Base-by-base conservation (phyloP, 2,797 vertebrate genomes). In the Sebastes reedi region DNA sequence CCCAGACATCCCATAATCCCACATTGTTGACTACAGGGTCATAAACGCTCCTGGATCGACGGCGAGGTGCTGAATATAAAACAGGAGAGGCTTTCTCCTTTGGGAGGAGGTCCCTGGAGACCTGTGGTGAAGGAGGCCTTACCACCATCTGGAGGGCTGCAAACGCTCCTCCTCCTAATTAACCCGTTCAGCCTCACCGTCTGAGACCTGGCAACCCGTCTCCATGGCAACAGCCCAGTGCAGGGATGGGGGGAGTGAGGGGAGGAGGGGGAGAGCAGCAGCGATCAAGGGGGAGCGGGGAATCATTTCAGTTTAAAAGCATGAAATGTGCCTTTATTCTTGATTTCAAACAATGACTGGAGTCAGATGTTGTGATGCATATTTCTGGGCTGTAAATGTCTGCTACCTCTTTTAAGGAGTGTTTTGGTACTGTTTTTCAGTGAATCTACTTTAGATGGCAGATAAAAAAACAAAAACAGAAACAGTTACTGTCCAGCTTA, bases 221-320 rank as follows among this genome's bases (percentile, higher is more conserved):
- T 60, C 94, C 61, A 94, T 93, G 85, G 91, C 88, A 94, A 94
- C 92, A 80, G 66, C 67, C 58, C 79, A 67, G 77, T 62, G 76
- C 39, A 20, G 72, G 72, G 84, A 87, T 77, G 85, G 87, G 87
- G 74, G 75, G 68, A n/a, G 55, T 55, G 20, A 79, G 72, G 12
- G 7, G 7, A 20, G 42, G 59, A 29, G 75, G 36, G 75, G 27
- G 62, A 24, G 77, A 62, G 60, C 36, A 34, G 14, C 30, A 50
- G 30, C 3, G 30, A 87, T 85, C 70, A 79, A 78, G 87, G 50
- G 39, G 50, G 56, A 82, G 67, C 18, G 4, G 59, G 25, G 20
- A 74, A 64, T 8, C 3, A 5, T 34, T 78, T 64, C n/a, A 32
- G 52, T 76, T 84, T 30, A 27, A 74, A 66, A 71, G 46, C 56